These are phyloP conservation scores for Fragum fragum DNA, from an alignment of 2,888 invertebrate species.

Conservation along the genomic window DNA sequence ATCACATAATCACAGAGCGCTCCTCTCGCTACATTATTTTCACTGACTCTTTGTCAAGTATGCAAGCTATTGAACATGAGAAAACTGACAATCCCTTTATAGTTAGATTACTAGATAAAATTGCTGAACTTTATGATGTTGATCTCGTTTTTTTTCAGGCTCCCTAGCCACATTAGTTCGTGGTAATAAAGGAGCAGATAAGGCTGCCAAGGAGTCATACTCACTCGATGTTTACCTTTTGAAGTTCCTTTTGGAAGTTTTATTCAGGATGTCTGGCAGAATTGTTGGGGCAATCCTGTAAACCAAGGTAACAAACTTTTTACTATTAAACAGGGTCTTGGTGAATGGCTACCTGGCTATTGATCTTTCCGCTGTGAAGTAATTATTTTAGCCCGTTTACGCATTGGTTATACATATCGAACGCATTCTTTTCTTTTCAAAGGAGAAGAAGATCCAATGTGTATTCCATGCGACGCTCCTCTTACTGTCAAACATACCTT, in stretches of 20 bases:
- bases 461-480: constrained; percentile 10
- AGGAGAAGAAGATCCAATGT: constrained; percentile 4
- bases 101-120: constrained; percentile 18
- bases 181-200: constrained; percentile 33
- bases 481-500: constrained; percentile 7
- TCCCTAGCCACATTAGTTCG: constrained; percentile 29
- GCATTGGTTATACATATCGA: constrained; percentile 24
- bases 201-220: constrained; percentile 8
- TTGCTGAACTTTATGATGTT: neutral
- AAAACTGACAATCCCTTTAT: neutral
- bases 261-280: constrained; percentile 21
- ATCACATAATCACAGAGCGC: neutral
- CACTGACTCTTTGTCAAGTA: constrained; percentile 30
- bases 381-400: constrained; percentile 18
- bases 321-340: neutral
- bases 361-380: constrained; percentile 16
- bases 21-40: constrained; percentile 22
- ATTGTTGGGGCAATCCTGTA: neutral
- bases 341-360: neutral
- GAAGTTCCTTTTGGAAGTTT: constrained; percentile 20
- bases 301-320: constrained; percentile 13
- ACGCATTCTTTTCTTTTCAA: constrained; percentile 30
- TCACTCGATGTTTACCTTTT: neutral
- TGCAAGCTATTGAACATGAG: constrained; percentile 20
- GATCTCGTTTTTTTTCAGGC: constrained; percentile 33